Conservation (phyloP, 2,888 invertebrate genomes). For the Zonitis immaculata region DNA sequence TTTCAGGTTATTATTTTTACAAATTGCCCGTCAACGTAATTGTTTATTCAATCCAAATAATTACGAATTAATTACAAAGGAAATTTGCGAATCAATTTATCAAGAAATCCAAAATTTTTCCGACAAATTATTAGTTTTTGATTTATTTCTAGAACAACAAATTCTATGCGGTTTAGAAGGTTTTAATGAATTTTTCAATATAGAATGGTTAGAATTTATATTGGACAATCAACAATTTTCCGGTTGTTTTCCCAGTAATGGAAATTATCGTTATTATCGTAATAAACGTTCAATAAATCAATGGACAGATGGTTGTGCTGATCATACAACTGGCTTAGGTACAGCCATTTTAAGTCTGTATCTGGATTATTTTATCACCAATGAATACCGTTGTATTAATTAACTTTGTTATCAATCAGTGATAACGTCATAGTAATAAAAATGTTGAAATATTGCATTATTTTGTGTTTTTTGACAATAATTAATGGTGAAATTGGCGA, state of each 20-base stretch:
- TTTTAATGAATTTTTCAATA: constrained; percentile 30
- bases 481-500: neutral
- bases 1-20: constrained; percentile 29
- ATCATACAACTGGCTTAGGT: constrained; percentile 36
- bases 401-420: neutral
- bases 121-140: constrained; percentile 26
- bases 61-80: constrained; percentile 13
- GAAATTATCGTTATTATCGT: constrained; percentile 26
- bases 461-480: neutral
- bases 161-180: constrained; percentile 36
- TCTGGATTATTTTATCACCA: constrained; percentile 26
- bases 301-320: constrained; percentile 33
- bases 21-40: constrained; percentile 27
- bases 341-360: constrained; percentile 31
- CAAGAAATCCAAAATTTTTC: constrained; percentile 24
- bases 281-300: constrained; percentile 26
- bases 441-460: neutral
- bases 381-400: neutral
- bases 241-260: constrained; percentile 30
- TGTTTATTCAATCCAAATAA: constrained; percentile 19
- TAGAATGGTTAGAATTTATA: constrained; percentile 29
- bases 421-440: neutral
- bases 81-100: constrained; percentile 28
- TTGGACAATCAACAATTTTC: constrained; percentile 28
- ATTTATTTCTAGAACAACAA: constrained; percentile 35